A percentile compares a stretch with the other conserved stretches of the same genome.
phyloP scores from a whole-genome alignment of 2,113 vertebrate species.

The Tautogolabrus adspersus region DNA sequence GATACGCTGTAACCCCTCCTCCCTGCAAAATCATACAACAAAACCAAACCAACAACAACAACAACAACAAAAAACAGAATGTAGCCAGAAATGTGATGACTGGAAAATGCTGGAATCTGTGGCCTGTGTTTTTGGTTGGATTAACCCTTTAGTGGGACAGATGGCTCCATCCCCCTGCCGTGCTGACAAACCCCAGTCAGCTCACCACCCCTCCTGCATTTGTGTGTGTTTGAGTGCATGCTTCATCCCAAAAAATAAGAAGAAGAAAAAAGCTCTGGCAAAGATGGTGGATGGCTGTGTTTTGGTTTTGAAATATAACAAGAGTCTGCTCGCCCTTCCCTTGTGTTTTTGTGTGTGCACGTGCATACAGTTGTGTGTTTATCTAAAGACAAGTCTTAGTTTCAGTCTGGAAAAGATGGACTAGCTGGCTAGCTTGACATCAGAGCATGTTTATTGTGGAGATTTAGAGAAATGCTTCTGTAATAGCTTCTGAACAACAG shows the following conservation, averaged over 20 bases:
- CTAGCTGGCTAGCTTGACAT: constrained; percentile 50
- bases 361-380: constrained; percentile 15
- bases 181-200: constrained; percentile 72
- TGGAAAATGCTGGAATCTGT: constrained; percentile 82
- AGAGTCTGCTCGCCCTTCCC: constrained; percentile 56
- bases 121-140: constrained; percentile 79
- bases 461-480: constrained; percentile 60
- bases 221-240: constrained; percentile 29
- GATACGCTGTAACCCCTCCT: not conserved
- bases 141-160: constrained; percentile 87
- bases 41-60: constrained; percentile 7
- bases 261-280: constrained; percentile 33
- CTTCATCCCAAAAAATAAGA: constrained; percentile 3
- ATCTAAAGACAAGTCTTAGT: constrained; percentile 52
- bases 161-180: constrained; percentile 79
- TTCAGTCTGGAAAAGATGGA: constrained; percentile 62
- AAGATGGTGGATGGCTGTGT: constrained; percentile 76
- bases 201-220: constrained; percentile 57
- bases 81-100: constrained; percentile 74
- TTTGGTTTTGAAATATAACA: constrained; percentile 70
- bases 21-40: not conserved
- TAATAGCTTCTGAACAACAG: constrained; percentile 57
- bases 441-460: constrained; percentile 61
- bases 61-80: not conserved
- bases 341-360: constrained; percentile 7